A percentile compares a stretch with the other conserved stretches of the same genome.
Conservation (phyloP, 2,113 vertebrate genomes). For the Microcebus tavaratra region DNA sequence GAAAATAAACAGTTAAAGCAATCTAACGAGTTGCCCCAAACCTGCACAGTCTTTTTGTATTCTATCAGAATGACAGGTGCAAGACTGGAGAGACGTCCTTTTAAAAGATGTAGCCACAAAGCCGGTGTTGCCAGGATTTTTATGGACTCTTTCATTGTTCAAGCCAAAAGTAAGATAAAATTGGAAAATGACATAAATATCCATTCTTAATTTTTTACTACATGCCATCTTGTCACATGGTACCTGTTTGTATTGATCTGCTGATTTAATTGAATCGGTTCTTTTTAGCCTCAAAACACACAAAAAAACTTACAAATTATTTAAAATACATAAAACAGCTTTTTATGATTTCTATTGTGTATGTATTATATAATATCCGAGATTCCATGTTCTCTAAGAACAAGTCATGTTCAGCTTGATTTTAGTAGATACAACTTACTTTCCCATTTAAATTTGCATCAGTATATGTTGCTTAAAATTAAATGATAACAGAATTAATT, state of each 20-base stretch:
- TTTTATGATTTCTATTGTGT: background rate
- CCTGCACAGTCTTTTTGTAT: conserved; percentile 45
- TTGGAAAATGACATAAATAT: conserved; percentile 9
- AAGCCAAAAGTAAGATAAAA: conserved; percentile 42
- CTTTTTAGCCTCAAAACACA: background rate
- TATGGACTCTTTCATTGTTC: background rate
- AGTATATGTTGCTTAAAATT: conserved; percentile 8
- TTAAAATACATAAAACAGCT: background rate
- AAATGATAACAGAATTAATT: background rate
- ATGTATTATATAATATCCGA: background rate
- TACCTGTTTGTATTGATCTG: conserved; percentile 17
- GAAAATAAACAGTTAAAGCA: conserved; percentile 66
- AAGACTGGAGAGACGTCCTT: background rate
- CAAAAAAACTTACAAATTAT: background rate
- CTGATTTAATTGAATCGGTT: background rate
- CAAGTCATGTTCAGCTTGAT: background rate
- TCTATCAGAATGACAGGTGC: conserved; percentile 40
- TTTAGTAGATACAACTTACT: background rate
- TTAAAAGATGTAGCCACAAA: background rate
- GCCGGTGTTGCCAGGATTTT: background rate
- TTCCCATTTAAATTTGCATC: background rate
- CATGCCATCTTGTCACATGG: background rate
- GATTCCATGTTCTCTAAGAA: background rate
- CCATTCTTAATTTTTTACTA: conserved; percentile 51
- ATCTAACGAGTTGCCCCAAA: conserved; percentile 41